Conservation (phyloP, 2,888 invertebrate genomes). For the Melinaea menophilus region DNA sequence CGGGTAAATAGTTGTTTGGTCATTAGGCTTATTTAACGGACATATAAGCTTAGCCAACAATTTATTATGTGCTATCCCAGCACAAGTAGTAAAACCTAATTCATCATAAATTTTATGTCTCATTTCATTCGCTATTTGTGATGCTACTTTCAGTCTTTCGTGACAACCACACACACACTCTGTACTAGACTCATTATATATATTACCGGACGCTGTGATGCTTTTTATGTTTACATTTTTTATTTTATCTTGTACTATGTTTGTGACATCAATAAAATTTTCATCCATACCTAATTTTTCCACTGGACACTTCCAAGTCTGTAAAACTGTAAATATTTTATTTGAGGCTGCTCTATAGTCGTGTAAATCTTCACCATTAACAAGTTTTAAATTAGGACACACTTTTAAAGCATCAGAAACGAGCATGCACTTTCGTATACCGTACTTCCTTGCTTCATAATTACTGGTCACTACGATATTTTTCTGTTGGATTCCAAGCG, state of each 20-base stretch:
- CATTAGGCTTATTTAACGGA: constrained; percentile 86
- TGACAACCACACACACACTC: constrained; percentile 87
- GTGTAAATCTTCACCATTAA: constrained; percentile 90
- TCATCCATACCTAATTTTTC: constrained; percentile 92
- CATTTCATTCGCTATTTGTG: constrained; percentile 86
- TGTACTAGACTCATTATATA: constrained; percentile 74
- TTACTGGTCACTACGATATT: constrained; percentile 91
- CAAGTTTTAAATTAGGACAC: constrained; percentile 86
- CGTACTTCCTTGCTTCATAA: constrained; percentile 86
- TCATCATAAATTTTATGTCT: constrained; percentile 82
- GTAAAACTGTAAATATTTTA: constrained; percentile 84
- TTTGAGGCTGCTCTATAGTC: constrained; percentile 88
- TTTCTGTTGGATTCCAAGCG: constrained; percentile 90
- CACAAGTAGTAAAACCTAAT: constrained; percentile 87
- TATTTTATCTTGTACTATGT: constrained; percentile 77
- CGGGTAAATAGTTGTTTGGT: constrained; percentile 88
- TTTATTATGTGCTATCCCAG: constrained; percentile 91
- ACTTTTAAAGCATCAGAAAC: constrained; percentile 84
- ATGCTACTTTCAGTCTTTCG: constrained; percentile 82
- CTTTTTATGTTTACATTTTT: constrained; percentile 53
- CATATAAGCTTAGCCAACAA: constrained; percentile 88
- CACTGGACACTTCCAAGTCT: constrained; percentile 84
- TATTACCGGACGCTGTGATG: constrained; percentile 74
- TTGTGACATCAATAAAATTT: constrained; percentile 88
- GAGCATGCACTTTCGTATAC: constrained; percentile 87